Evolutionary conservation across 2,113 vertebrate species (phyloP).

Genomic region (Polypterus senegalus): DNA sequence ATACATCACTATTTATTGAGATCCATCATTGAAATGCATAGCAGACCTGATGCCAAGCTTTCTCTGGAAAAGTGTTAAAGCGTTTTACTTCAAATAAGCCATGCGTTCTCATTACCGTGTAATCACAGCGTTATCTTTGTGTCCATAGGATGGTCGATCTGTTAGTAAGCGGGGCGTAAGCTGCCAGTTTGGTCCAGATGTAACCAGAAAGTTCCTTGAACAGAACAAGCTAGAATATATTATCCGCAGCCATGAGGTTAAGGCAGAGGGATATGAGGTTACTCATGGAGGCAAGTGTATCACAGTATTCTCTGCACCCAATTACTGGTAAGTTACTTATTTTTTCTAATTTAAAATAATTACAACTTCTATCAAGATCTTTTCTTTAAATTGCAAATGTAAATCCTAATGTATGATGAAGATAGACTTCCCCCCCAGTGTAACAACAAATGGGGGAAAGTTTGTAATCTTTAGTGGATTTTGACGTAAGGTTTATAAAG

Average conservation of each 20-base stretch:
- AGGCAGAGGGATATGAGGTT: conserved; percentile 84
- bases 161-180: conserved; percentile 84
- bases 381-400: neutral
- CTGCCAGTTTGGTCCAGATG: conserved; percentile 85
- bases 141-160: conserved; percentile 62
- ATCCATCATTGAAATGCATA: no score
- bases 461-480: no score
- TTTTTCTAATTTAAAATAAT: no score
- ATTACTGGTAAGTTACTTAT: conserved; percentile 70
- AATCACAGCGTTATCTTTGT: no score
- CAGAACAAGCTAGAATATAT: conserved; percentile 79
- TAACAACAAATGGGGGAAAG: no score
- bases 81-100: no score
- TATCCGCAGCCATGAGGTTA: conserved; percentile 88
- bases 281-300: conserved; percentile 83
- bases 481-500: no score
- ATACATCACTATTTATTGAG: no score
- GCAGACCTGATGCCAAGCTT: no score
- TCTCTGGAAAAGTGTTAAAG: no score
- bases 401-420: neutral
- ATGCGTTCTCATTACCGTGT: no score
- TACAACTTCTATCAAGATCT: neutral
- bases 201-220: conserved; percentile 76
- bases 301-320: conserved; percentile 91
- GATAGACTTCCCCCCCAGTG: accelerated